phyloP scores from a whole-genome alignment of 2,888 invertebrate genomes.

The Hydroisotoma schaefferi region DNA sequence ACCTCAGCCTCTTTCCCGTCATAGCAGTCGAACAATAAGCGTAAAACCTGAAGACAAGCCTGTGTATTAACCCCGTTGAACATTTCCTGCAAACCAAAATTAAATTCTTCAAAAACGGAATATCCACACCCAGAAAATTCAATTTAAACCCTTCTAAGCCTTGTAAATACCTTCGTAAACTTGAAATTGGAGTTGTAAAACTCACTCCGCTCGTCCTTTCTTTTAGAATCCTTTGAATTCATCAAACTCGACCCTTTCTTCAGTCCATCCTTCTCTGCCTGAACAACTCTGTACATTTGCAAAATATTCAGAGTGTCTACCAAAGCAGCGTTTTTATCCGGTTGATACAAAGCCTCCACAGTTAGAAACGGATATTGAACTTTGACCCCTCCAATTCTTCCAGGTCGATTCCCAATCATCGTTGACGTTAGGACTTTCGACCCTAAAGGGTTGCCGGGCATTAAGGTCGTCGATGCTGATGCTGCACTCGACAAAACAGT shows the following conservation, averaged over 20 bases:
- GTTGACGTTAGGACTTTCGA: too few species aligned
- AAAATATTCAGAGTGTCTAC: neutral
- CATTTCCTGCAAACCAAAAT: conserved; percentile 21
- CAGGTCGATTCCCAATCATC: neutral
- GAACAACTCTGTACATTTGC: neutral
- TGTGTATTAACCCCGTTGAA: conserved; percentile 25
- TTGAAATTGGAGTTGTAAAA: neutral
- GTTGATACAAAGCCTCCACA: neutral
- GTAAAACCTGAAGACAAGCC: conserved; percentile 26
- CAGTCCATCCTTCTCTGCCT: neutral
- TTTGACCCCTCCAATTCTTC: neutral
- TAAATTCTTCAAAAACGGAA: too few species aligned
- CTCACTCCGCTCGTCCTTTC: neutral
- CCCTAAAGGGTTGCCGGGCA: too few species aligned
- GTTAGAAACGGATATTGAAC: neutral
- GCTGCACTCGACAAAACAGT: too few species aligned
- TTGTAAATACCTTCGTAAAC: neutral
- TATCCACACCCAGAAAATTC: too few species aligned
- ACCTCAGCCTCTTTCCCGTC: conserved; percentile 24
- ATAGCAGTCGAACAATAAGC: conserved; percentile 24
- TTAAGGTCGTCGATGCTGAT: too few species aligned
- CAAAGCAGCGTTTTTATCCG: neutral
- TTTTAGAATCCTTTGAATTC: neutral
- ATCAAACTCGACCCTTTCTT: neutral
- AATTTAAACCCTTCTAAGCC: too few species aligned